Conservation (phyloP, 2,797 vertebrate genomes). For the Lacerta agilis region DNA sequence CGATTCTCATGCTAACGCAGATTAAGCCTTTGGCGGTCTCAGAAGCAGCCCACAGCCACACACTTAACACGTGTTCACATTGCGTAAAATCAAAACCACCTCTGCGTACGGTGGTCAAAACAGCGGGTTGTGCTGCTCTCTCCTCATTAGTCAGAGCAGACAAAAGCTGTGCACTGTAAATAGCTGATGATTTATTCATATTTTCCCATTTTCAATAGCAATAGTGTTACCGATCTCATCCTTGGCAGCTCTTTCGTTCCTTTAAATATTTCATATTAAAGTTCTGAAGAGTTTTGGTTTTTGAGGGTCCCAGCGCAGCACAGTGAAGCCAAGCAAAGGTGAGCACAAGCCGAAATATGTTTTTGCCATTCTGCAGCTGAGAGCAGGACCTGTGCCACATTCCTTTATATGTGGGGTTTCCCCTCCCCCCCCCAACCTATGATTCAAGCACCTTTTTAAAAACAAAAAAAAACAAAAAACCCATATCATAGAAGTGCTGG, state of each 20-base stretch:
- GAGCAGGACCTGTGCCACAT: background rate
- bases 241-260: constrained; percentile 22
- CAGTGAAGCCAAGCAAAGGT: background rate
- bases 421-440: background rate
- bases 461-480: background rate
- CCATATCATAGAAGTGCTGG: background rate
- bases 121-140: background rate
- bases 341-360: background rate
- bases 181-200: constrained; percentile 65
- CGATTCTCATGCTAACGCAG: constrained; percentile 51
- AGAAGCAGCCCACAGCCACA: constrained; percentile 58
- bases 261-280: constrained; percentile 17
- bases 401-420: background rate
- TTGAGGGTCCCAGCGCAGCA: background rate
- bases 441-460: background rate
- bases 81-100: constrained; percentile 41
- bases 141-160: constrained; percentile 62
- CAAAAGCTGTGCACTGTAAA: constrained; percentile 57
- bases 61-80: constrained; percentile 37
- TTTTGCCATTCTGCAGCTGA: fast-evolving
- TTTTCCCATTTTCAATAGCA: constrained; percentile 45
- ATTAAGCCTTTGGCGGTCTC: constrained; percentile 61
- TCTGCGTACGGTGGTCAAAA: background rate
- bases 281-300: background rate
- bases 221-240: background rate